Base-by-base conservation (phyloP, 2,113 vertebrate genomes). In the Saimiri boliviensis region DNA sequence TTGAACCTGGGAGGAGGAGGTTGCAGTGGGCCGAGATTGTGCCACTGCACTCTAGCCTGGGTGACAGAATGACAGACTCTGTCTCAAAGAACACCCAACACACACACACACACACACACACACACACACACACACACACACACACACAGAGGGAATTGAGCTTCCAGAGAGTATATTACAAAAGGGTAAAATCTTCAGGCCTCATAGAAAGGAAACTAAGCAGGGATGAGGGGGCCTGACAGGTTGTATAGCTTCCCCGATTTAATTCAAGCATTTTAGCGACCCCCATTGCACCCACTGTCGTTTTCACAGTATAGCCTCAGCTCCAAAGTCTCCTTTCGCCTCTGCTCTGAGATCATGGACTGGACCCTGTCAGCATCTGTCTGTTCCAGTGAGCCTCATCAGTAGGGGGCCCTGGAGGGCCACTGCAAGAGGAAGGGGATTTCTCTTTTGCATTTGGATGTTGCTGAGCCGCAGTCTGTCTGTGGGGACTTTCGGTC, bases 161-260 rank as follows among this genome's bases (percentile, higher is more conserved):
- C 80, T 95, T 84, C 82, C 3, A 54, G 32, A 83, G 42, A 89
- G 81, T 71, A 95, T 96, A 94, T 89, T 80, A 94, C 16, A 81
- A 56, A 86, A 76, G 94, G 42, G 32, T 60, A 66, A 94, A 88
- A 89, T 60, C 25, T 60, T 80, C 21, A 35, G 86, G 27, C 84
- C 63, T 83, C 47, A 86, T 95, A 91, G 71, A 74, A 40, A 84
- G 37, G 47, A 54, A 74, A 66, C 74, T 35, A 60, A 93, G 49
- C 17, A 47, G n/a, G 89, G 60, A 32, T 68, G 52, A 76, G 32
- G 54, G 40, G 40, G 56, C 35, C 70, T 37, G 77, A 86, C 32
- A 71, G 63, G 91, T 70, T 73, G 19, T 54, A 27, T 70, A 56
- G 20, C 42, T 84, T 87, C 66, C 68, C 47, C 81, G 35, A 83